Evolutionary conservation across 2,888 invertebrate genomes (phyloP).

Genomic region (Drosophila atripex): DNA sequence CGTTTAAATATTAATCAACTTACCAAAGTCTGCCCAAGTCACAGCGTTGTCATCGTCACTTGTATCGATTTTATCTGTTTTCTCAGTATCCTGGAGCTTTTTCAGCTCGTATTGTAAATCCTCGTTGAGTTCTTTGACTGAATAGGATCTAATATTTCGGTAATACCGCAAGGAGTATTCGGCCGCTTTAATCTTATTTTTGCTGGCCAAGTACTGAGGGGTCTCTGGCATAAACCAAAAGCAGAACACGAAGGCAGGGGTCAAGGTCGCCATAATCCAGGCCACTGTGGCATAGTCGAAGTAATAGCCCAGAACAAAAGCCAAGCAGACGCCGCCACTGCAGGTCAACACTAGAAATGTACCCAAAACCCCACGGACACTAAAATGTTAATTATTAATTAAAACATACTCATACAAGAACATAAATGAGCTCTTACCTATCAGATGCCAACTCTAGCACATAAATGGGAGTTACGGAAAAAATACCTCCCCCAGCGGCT

Average conservation of each 20-base stretch:
- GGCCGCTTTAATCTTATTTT: slow-evolving; percentile 75
- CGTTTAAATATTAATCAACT: slow-evolving; percentile 19
- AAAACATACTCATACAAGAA: slow-evolving; percentile 22
- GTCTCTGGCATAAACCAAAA: slow-evolving; percentile 82
- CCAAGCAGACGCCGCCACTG: slow-evolving; percentile 79
- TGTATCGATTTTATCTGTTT: slow-evolving; percentile 1
- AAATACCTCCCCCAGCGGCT: slow-evolving; percentile 74
- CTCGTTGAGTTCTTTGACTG: slow-evolving; percentile 68
- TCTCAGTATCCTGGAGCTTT: slow-evolving; percentile 67
- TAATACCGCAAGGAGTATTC: slow-evolving; percentile 81
- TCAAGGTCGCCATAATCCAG: slow-evolving; percentile 63
- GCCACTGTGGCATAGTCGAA: slow-evolving; percentile 72
- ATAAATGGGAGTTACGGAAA: slow-evolving; percentile 79
- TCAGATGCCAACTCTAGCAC: slow-evolving; percentile 81
- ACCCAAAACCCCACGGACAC: slow-evolving; percentile 82
- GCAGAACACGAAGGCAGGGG: slow-evolving; percentile 70
- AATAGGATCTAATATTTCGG: slow-evolving; percentile 69
- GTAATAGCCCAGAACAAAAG: slow-evolving; percentile 78
- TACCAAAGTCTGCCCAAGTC: slow-evolving; percentile 79
- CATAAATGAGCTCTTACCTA: slow-evolving; percentile 56
- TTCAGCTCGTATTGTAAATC: slow-evolving; percentile 77
- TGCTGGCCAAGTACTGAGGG: slow-evolving; percentile 77
- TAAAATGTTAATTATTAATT: slow-evolving; percentile 26
- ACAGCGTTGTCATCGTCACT: slow-evolving; percentile 29
- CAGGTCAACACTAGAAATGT: slow-evolving; percentile 79